Conservation (phyloP, 2,888 invertebrate species). For the Cantharis flavilabris region DNA sequence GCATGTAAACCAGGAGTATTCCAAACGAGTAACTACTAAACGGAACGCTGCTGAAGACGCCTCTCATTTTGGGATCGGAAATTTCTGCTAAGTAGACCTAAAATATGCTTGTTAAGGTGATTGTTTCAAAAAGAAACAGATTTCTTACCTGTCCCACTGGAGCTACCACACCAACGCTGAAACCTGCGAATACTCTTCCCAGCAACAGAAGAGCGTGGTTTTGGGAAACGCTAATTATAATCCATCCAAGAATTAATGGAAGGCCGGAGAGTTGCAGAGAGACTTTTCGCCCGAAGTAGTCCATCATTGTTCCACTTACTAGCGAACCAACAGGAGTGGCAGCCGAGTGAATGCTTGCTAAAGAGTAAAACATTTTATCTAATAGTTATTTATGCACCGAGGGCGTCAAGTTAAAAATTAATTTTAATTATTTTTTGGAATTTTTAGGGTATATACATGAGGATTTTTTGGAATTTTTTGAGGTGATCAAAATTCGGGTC, state of each 20-base stretch:
- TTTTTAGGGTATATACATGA: too few relatives aligned
- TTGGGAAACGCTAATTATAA: slow-evolving; percentile 62
- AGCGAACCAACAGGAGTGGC: slow-evolving; percentile 77
- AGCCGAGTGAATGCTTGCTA: slow-evolving; percentile 79
- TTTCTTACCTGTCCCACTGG: slow-evolving; percentile 72
- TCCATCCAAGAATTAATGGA: slow-evolving; percentile 73
- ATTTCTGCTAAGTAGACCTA: slow-evolving; percentile 79
- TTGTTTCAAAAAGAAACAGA: background rate
- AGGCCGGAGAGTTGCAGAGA: slow-evolving; percentile 68
- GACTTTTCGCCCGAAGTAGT: slow-evolving; percentile 68
- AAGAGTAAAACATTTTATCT: slow-evolving; percentile 19
- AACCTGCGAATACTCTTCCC: slow-evolving; percentile 72
- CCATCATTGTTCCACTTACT: slow-evolving; percentile 72
- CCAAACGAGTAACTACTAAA: slow-evolving; percentile 77
- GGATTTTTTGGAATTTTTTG: too few relatives aligned
- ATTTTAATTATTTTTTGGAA: too few relatives aligned
- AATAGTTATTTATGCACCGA: too few relatives aligned
- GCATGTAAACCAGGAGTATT: slow-evolving; percentile 72
- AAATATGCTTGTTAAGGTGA: slow-evolving; percentile 24
- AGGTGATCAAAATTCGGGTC: too few relatives aligned
- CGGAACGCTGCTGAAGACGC: slow-evolving; percentile 71
- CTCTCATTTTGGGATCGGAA: slow-evolving; percentile 72
- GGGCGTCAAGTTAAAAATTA: too few relatives aligned
- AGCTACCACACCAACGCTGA: slow-evolving; percentile 73
- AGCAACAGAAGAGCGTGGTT: slow-evolving; percentile 63